These are phyloP conservation scores for Melanophora roralis DNA, from an alignment of 2,888 invertebrate genomes.

Conservation along the genomic window DNA sequence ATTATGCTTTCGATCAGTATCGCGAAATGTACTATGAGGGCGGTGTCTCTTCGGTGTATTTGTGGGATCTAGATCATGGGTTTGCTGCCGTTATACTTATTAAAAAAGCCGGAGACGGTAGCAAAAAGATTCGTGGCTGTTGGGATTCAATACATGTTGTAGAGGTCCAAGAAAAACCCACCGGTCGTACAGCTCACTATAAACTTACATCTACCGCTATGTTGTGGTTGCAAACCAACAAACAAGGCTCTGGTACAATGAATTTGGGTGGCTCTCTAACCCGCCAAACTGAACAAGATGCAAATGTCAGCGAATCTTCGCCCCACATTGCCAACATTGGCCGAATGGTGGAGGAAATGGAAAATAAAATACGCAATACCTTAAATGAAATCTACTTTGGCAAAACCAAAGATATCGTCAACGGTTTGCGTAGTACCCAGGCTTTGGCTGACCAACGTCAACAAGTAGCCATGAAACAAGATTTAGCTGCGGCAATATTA, in stretches of 20 bases:
- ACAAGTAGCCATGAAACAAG: conserved; percentile 90
- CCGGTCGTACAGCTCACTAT: conserved; percentile 96
- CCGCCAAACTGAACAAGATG: conserved; percentile 96
- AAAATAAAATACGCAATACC: conserved; percentile 98
- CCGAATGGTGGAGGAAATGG: conserved; percentile 99
- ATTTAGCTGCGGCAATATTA: conserved; percentile 89
- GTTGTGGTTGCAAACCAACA: conserved; percentile 99
- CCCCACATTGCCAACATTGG: conserved; percentile 99
- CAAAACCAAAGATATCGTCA: conserved; percentile 98
- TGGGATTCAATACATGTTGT: conserved; percentile 99
- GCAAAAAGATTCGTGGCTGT: conserved; percentile 98
- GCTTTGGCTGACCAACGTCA: conserved; percentile 89
- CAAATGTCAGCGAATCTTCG: conserved; percentile 91
- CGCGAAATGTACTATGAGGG: conserved; percentile 99
- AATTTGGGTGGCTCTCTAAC: conserved; percentile 99
- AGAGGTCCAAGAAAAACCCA: conserved; percentile 97
- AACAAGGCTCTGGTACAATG: conserved; percentile 98
- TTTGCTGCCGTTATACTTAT: conserved; percentile 99
- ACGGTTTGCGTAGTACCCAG: conserved; percentile 90
- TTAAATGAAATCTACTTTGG: conserved; percentile 99
- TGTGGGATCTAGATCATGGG: conserved; percentile 99
- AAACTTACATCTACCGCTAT: conserved; percentile 99
- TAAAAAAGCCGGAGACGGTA: conserved; percentile 99
- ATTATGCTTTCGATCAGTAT: conserved; percentile 98
- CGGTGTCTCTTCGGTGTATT: conserved; percentile 98